Percentiles rank a stretch among this genome's conserved stretches.
Conservation (phyloP, 2,888 invertebrate species). For the Limenitis camilla region DNA sequence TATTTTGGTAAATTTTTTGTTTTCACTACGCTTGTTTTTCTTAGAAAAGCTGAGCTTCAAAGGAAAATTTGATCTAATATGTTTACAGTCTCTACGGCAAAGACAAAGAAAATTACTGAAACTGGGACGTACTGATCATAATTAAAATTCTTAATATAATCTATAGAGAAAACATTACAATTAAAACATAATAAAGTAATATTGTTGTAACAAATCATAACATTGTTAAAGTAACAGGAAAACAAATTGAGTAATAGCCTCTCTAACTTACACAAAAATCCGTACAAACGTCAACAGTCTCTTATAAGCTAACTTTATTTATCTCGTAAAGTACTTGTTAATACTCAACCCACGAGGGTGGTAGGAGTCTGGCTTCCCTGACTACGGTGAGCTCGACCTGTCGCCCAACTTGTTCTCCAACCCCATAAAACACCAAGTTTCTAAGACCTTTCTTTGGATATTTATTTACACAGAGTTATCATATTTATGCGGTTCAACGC, state of each 20-base stretch:
- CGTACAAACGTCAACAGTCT: slow-evolving; percentile 50
- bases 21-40: no score
- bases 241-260: slow-evolving; percentile 18
- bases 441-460: slow-evolving; percentile 42
- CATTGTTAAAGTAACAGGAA: slow-evolving; percentile 7
- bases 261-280: slow-evolving; percentile 30
- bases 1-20: no score
- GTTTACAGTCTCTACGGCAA: no score
- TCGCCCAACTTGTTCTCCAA: slow-evolving; percentile 33
- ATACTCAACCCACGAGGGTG: slow-evolving; percentile 54
- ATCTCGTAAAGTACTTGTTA: slow-evolving; percentile 70
- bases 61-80: no score
- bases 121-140: no score
- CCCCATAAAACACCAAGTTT: slow-evolving; percentile 38
- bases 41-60: no score
- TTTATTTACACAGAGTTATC: slow-evolving; percentile 28
- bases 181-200: neutral
- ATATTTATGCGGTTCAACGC: slow-evolving; percentile 26
- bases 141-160: no score
- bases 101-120: no score
- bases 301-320: slow-evolving; percentile 65
- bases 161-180: no score
- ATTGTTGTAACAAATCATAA: neutral
- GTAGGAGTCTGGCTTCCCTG: slow-evolving; percentile 48
- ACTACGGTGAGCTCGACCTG: slow-evolving; percentile 35